Percentiles rank a stretch among this genome's conserved stretches.
phyloP scores from a whole-genome alignment of 2,888 invertebrate species.

The Pycnomerus fuliginosus region DNA sequence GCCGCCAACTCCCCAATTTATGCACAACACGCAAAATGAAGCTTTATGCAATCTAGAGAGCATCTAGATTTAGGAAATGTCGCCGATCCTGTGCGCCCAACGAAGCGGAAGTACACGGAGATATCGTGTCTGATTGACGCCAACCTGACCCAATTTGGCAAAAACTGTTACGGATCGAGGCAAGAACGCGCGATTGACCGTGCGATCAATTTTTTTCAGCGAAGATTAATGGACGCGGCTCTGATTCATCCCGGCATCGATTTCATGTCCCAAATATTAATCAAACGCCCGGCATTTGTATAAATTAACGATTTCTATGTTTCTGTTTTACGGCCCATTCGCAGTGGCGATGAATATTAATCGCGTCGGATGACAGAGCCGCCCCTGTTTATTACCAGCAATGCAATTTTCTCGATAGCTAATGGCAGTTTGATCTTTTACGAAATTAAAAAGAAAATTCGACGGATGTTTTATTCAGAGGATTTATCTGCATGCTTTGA shows the following conservation, averaged over 20 bases:
- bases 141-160: conserved; percentile 6
- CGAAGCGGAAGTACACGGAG: too few species aligned
- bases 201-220: too few species aligned
- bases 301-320: conserved; percentile 26
- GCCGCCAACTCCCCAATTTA: too few species aligned
- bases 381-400: background rate
- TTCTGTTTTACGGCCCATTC: conserved; percentile 24
- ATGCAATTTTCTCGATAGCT: conserved; percentile 10
- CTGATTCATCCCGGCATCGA: conserved; percentile 18
- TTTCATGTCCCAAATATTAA: conserved; percentile 21
- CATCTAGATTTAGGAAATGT: conserved; percentile 7
- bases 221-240: conserved; percentile 22
- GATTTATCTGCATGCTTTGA: too few species aligned
- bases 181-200: too few species aligned
- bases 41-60: too few species aligned
- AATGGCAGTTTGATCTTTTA: conserved; percentile 25
- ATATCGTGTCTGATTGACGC: conserved; percentile 12
- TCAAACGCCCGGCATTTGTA: conserved; percentile 21
- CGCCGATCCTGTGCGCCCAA: too few species aligned
- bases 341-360: conserved; percentile 21
- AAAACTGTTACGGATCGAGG: too few species aligned
- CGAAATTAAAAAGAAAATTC: conserved; percentile 22
- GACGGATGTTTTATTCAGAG: conserved; percentile 24
- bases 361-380: conserved; percentile 13
- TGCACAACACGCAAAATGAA: too few species aligned